Conservation (phyloP, 2,888 invertebrate species). For the Stenchaetothrips biformis region DNA sequence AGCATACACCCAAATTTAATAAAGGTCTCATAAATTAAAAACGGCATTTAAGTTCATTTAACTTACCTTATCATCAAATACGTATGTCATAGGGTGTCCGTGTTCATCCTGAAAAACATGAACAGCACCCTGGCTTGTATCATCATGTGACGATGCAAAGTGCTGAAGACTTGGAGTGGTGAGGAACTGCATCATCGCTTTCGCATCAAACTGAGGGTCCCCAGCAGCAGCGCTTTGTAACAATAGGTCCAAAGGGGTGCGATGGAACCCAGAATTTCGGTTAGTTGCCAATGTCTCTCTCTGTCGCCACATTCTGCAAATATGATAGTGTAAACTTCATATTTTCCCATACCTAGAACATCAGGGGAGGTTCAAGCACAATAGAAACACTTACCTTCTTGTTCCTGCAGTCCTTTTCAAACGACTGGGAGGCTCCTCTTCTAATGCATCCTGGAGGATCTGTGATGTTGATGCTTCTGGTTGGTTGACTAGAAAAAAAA, state of each 20-base stretch:
- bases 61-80: slow-evolving; percentile 66
- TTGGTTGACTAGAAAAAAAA: background rate
- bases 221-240: background rate
- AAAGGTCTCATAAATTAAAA: too few relatives aligned
- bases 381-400: background rate
- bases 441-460: background rate
- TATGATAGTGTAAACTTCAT: background rate
- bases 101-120: slow-evolving; percentile 70
- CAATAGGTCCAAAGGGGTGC: background rate
- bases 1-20: too few relatives aligned
- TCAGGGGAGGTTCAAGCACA: background rate
- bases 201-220: slow-evolving; percentile 8
- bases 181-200: background rate
- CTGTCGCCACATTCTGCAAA: background rate
- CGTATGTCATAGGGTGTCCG: slow-evolving; percentile 81
- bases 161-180: slow-evolving; percentile 47
- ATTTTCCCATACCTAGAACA: background rate
- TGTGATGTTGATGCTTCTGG: background rate
- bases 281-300: background rate
- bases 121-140: slow-evolving; percentile 71
- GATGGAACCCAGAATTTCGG: background rate
- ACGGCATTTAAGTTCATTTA: too few relatives aligned
- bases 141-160: slow-evolving; percentile 73
- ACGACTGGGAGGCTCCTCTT: background rate
- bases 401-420: background rate